Evolutionary conservation across 2,888 invertebrate species (phyloP), one percentile per base, ranked within the genome.

Genomic region (Drosophila macrospina): DNA sequence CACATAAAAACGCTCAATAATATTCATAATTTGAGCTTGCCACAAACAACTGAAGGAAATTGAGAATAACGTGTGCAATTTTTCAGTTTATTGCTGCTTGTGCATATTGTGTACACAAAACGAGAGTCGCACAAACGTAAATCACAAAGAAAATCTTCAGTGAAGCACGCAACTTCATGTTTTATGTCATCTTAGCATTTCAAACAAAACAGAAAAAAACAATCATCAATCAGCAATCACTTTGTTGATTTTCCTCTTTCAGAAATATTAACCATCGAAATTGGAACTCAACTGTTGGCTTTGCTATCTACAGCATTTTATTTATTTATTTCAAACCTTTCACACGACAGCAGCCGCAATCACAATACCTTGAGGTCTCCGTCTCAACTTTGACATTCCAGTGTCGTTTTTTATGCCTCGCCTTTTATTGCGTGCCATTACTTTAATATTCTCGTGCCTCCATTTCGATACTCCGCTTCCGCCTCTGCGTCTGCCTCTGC

Each of bases 361-460:
- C 59, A 56, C 37, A 74, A 52, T 37, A 36, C 42, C 51, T 63
- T 47, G 20, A 59, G 57, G 34, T 45, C 15, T 63, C 47, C 42
- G 37, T 47, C 71, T 69, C 82, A 80, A 78, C 79, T 85, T 62
- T 85, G 82, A 81, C 75, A 69, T 69, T 67, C 39, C 62, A 28
- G 47, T 42, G 48, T 69, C 56, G 51, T 62, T 68, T 75, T 74
- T 71, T 65, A 78, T 74, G 52, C 57, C 54, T 67, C 42, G 62
- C 36, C 60, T 69, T 81, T 85, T 80, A 82, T 80, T 80, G 86
- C 65, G 44, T 71, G 75, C 57, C 82, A 80, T 80, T 74, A 78
- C 74, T 78, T 85, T 51, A 84, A 73, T 77, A 73, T 80, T 78
- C 65, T 69, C 24, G 44, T 65, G 62, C 59, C 55, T 55, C 50